Conservation (phyloP, 2,797 vertebrate genomes). For the Cuniculus paca region DNA sequence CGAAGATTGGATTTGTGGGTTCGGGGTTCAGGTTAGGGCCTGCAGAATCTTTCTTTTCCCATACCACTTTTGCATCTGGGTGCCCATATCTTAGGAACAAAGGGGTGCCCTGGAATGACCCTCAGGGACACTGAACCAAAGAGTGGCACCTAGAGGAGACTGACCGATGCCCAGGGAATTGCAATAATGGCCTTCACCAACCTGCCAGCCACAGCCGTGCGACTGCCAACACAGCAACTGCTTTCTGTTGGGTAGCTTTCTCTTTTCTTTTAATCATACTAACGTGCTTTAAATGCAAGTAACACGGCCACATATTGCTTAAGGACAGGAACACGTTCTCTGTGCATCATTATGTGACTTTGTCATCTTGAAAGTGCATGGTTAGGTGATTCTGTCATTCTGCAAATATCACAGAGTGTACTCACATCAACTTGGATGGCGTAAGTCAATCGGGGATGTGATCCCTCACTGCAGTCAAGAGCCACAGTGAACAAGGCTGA, state of each 20-base stretch:
- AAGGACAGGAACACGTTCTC: background rate
- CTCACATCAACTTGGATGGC: background rate
- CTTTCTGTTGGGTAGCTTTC: background rate
- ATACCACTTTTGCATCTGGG: background rate
- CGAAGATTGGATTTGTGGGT: conserved; percentile 54
- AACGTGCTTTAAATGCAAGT: background rate
- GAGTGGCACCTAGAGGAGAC: background rate
- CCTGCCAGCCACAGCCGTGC: background rate
- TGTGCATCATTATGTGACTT: background rate
- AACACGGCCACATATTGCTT: background rate
- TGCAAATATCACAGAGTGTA: background rate
- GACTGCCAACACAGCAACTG: fast-evolving
- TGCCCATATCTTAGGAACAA: background rate
- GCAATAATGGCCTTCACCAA: background rate
- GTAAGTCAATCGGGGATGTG: fast-evolving
- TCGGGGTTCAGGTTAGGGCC: conserved; percentile 64
- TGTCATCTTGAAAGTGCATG: background rate
- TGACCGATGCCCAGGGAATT: background rate
- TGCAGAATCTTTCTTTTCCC: conserved; percentile 68
- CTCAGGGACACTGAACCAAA: background rate
- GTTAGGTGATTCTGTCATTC: background rate
- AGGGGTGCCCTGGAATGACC: conserved; percentile 12
- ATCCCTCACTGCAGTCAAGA: background rate
- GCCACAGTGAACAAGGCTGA: background rate
- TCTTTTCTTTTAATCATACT: background rate